Base-by-base conservation (phyloP, 2,113 vertebrate species). In the Collichthys lucidus region DNA sequence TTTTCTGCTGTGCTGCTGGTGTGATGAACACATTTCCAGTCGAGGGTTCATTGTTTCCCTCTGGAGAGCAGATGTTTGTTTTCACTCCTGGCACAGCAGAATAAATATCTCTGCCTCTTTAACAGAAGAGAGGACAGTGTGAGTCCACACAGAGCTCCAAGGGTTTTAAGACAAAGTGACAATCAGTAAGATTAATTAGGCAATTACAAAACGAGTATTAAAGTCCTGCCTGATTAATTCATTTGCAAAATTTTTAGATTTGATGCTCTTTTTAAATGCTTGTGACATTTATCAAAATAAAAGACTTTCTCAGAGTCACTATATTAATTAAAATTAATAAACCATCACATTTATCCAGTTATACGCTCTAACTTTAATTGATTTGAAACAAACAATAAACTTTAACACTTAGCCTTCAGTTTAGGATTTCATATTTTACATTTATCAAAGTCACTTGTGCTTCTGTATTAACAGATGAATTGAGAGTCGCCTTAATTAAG, bases 151-250 rank as follows among this genome's bases (percentile, higher is more conserved):
- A 8, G 4, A 10, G 16, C 24, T 53, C 20, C 17, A 59, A 56
- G 31, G 9, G 14, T 46, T 46, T 8, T 2, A 35, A 55, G 11
- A 40, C 20, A 29, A 40, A 59, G 22, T 44, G 9, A 8, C 53
- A 11, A 62, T 67, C 24, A 26, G 17, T 14, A 16, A 64, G 50
- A 75, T 50, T 70, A 24, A 86, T 73, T 12, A 15, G 69, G 8
- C 24, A 29, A 62, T 68, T 81, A 57, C 26, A 47, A 44, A 77
- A 56, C 26, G 31, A 59, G 5, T n/a, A 24, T 42, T 50, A 26
- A 56, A 63, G 26, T 26, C n/a, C 16, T 56, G 7, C 24, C 17
- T 63, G n/a, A 59, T 52, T 42, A 67, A 66, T 53, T 67, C 3
- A n/a, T 40, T 67, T 47, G 12, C 40, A 40, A 4, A 35, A 59